phyloP scores from a whole-genome alignment of 2,113 vertebrate genomes.

The Phrynosoma blainvillii region DNA sequence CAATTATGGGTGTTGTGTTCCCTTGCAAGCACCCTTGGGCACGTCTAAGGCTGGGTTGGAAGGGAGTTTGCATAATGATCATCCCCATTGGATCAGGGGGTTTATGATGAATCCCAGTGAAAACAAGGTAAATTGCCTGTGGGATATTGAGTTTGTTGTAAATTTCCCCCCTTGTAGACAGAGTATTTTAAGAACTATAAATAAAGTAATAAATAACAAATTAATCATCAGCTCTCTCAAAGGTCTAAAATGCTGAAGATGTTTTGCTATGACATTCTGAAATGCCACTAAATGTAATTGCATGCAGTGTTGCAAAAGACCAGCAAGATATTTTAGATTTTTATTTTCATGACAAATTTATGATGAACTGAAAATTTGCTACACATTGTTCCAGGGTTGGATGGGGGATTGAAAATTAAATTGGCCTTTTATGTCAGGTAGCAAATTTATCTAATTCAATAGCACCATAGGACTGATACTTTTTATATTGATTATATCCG shows the following conservation, averaged over 20 bases:
- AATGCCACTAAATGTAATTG: slow-evolving; percentile 2
- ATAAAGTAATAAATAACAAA: slow-evolving; percentile 32
- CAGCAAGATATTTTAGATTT: neutral
- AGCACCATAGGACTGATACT: slow-evolving; percentile 10
- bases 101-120: neutral
- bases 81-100: neutral
- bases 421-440: slow-evolving; percentile 15
- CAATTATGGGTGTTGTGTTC: neutral
- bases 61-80: neutral
- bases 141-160: neutral
- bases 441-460: slow-evolving; percentile 33
- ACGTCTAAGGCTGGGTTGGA: neutral
- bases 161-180: slow-evolving; percentile 1
- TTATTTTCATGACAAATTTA: slow-evolving; percentile 19
- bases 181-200: slow-evolving; percentile 1
- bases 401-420: neutral
- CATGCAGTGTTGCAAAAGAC: slow-evolving; percentile 29
- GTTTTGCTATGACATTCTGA: slow-evolving; percentile 30
- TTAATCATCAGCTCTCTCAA: slow-evolving; percentile 6
- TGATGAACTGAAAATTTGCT: slow-evolving; percentile 26
- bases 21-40: neutral
- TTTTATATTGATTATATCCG: slow-evolving; percentile 17
- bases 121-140: neutral
- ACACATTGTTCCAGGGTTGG: neutral
- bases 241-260: slow-evolving; percentile 32